Evolutionary conservation across 1,140 invertebrate genomes (phyloP).

Genomic region (Drosophila serrata): DNA sequence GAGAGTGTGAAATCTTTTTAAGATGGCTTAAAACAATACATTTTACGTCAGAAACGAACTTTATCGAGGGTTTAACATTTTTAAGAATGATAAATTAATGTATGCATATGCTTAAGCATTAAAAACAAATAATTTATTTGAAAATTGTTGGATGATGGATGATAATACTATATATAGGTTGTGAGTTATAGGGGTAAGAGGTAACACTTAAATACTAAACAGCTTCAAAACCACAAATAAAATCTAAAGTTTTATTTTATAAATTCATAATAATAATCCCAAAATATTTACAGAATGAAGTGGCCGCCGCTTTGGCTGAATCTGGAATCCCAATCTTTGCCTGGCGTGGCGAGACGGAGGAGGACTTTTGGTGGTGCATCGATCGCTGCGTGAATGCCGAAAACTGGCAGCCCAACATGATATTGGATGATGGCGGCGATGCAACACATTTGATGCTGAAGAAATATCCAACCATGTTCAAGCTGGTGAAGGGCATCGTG

Average conservation of each 20-base stretch:
- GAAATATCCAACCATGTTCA: constrained; percentile 98
- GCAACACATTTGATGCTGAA: constrained; percentile 98
- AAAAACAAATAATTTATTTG: neutral
- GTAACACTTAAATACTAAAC: neutral
- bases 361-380: constrained; percentile 99
- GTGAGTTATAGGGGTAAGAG: too few relatives aligned
- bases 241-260: neutral
- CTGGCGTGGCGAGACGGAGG: constrained; percentile 98
- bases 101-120: neutral
- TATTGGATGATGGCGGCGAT: constrained; percentile 98
- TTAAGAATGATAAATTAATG: neutral
- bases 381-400: constrained; percentile 96
- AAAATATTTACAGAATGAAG: constrained; percentile 91
- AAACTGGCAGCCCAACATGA: constrained; percentile 99
- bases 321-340: constrained; percentile 96
- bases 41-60: neutral
- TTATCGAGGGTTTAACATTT: neutral
- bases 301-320: constrained; percentile 97
- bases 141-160: neutral
- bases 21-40: neutral
- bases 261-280: neutral
- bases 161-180: neutral
- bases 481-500: constrained; percentile 98
- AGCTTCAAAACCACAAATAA: neutral
- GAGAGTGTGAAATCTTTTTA: neutral